Percentiles rank a stretch among this genome's conserved stretches.
These are phyloP conservation scores for Tetragnatha versicolor DNA, from an alignment of 1,140 invertebrate genomes.

Conservation along the genomic window DNA sequence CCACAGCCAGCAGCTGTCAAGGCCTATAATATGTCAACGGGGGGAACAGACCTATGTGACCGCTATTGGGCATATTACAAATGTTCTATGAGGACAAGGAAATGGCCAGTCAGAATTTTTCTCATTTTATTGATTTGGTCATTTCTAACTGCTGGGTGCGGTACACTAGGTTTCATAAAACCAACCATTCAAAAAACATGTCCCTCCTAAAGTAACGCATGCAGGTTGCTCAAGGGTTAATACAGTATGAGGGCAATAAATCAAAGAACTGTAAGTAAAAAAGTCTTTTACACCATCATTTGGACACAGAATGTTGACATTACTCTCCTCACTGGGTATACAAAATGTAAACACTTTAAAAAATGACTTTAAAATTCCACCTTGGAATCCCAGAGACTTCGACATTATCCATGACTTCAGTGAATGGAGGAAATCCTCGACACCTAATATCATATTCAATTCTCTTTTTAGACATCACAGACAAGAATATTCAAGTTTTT, in stretches of 20 bases:
- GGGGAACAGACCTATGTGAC: background rate
- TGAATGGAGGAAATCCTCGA: too few relatives aligned
- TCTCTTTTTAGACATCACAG: too few relatives aligned
- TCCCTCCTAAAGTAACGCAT: background rate
- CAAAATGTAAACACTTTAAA: too few relatives aligned
- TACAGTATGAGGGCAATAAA: background rate
- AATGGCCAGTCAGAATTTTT: background rate
- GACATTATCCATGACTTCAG: too few relatives aligned
- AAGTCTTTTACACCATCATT: too few relatives aligned
- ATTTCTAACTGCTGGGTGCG: background rate
- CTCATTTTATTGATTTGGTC: background rate
- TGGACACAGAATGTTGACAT: too few relatives aligned
- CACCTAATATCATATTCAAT: too few relatives aligned
- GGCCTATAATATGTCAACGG: background rate
- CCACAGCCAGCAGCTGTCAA: background rate
- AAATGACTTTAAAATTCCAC: too few relatives aligned
- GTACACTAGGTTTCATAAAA: background rate
- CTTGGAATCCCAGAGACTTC: too few relatives aligned
- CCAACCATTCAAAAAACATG: background rate
- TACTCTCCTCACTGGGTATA: too few relatives aligned
- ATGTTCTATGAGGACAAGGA: background rate
- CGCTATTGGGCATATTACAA: background rate
- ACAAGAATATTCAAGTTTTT: too few relatives aligned
- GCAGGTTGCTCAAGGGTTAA: background rate
- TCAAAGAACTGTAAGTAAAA: too few relatives aligned